Evolutionary conservation across 2,888 invertebrate species (phyloP).

Genomic region (Phrixothrix hirtus): DNA sequence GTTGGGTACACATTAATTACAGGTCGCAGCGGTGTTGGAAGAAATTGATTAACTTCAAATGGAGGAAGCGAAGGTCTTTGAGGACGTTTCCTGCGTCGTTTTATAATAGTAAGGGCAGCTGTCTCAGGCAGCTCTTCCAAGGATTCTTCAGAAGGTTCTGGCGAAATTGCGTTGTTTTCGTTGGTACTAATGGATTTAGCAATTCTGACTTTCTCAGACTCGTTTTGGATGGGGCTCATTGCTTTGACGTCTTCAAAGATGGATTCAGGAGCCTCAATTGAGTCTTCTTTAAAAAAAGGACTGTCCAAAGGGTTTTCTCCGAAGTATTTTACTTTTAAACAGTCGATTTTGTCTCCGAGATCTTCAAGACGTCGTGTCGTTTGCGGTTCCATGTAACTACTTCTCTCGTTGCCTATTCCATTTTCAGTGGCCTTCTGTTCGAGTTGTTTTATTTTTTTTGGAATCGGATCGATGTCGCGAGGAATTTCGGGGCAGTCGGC

Average conservation of each 20-base stretch:
- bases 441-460: conserved; percentile 54
- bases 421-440: conserved; percentile 40
- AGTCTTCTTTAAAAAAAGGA: conserved; percentile 69
- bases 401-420: conserved; percentile 43
- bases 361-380: conserved; percentile 60
- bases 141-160: no score
- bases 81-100: conserved; percentile 6
- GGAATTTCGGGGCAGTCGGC: conserved; percentile 62
- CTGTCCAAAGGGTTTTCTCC: conserved; percentile 75
- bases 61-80: not conserved
- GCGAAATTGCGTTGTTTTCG: no score
- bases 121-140: conserved; percentile 25
- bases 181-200: no score
- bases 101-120: conserved; percentile 23
- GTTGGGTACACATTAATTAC: not conserved
- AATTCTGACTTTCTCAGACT: no score
- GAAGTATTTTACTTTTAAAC: conserved; percentile 74
- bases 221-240: no score
- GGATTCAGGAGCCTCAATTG: conserved; percentile 59
- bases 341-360: conserved; percentile 74
- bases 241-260: conserved; percentile 43
- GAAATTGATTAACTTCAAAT: conserved; percentile 3
- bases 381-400: not conserved
- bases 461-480: conserved; percentile 60
- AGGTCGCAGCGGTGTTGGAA: conserved; percentile 3